phyloP scores from a whole-genome alignment of 2,797 vertebrate species.

The Notoglanidium macrostoma region DNA sequence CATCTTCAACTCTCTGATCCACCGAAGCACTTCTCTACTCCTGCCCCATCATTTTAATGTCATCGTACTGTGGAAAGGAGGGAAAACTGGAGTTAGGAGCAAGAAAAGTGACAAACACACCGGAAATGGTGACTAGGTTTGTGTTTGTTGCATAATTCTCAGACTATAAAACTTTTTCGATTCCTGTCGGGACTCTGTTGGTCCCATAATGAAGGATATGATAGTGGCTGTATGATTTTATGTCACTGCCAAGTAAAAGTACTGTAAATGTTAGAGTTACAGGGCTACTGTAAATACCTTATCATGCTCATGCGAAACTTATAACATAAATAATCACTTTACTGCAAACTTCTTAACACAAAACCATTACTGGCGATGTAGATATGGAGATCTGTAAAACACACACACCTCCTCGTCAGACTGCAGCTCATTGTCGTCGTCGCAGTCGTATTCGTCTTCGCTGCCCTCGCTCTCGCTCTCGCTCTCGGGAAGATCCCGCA shows the following conservation, averaged over 20 bases:
- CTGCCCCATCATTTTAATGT: slow-evolving; percentile 76
- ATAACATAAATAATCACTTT: not conserved
- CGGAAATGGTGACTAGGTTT: not conserved
- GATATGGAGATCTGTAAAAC: not conserved
- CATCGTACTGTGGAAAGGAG: slow-evolving; percentile 72
- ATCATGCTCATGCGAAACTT: not conserved
- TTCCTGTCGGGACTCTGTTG: not conserved
- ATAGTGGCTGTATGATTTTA: not conserved
- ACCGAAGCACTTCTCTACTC: slow-evolving; percentile 47
- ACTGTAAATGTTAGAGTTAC: not conserved
- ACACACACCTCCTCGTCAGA: slow-evolving; percentile 67
- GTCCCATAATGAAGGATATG: not conserved
- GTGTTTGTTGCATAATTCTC: not conserved
- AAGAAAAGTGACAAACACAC: not conserved
- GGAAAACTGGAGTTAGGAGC: not conserved
- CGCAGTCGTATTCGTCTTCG: slow-evolving; percentile 72
- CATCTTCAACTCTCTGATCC: not conserved
- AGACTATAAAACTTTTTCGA: not conserved
- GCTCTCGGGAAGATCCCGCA: slow-evolving; percentile 88
- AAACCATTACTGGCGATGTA: not conserved
- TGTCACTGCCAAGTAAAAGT: not conserved
- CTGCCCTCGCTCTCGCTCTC: slow-evolving; percentile 89
- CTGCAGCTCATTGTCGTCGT: not conserved
- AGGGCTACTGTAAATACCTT: not conserved
- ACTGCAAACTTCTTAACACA: not conserved